Evolutionary conservation across 2,797 vertebrate genomes (phyloP).

Genomic region (Fringilla coelebs): DNA sequence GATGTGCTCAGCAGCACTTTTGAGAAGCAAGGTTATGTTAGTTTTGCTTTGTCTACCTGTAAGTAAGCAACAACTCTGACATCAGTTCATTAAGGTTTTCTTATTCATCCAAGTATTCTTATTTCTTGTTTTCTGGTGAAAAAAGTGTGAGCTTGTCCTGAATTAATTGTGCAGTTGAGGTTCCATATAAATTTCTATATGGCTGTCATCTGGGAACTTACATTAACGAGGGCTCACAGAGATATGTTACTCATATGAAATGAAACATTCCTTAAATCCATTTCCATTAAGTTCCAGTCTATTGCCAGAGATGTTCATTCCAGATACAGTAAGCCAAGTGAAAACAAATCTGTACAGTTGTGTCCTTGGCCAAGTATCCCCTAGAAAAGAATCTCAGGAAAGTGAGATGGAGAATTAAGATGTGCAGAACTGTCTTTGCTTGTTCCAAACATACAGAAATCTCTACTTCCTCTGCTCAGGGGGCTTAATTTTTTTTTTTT

Average conservation of each 20-base stretch:
- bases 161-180: background rate
- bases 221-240: background rate
- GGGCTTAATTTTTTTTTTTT: background rate
- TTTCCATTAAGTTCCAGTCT: background rate
- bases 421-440: background rate
- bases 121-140: background rate
- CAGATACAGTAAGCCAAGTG: background rate
- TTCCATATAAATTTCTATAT: background rate
- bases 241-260: background rate
- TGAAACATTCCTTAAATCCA: background rate
- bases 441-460: background rate
- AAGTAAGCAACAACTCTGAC: background rate
- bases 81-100: background rate
- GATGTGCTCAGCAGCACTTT: background rate
- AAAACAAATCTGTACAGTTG: background rate
- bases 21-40: background rate
- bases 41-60: background rate
- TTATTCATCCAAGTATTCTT: background rate
- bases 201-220: background rate
- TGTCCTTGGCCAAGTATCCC: background rate
- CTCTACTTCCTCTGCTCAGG: background rate
- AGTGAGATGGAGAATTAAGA: background rate
- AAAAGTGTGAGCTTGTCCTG: background rate
- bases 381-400: background rate
- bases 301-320: background rate